Evolutionary conservation across 2,113 vertebrate species (phyloP).

Genomic region (Sceloporus tristichus): DNA sequence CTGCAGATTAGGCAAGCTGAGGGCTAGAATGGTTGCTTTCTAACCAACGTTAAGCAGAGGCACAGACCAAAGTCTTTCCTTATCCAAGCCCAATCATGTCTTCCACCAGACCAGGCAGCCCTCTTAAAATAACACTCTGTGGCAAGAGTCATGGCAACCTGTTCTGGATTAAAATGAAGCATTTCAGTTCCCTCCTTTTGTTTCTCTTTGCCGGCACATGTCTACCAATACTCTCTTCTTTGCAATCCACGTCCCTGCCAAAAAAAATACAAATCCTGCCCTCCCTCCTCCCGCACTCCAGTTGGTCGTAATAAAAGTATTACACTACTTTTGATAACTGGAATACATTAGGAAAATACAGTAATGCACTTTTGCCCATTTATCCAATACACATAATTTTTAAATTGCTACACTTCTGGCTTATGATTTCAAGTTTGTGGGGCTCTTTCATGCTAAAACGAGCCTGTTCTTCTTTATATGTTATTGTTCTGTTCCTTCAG

Average conservation of each 20-base stretch:
- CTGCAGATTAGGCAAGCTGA: neutral
- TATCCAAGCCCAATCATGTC: neutral
- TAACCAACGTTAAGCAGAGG: neutral
- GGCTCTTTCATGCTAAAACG: neutral
- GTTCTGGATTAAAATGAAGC: conserved; percentile 9
- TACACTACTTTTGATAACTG: conserved; percentile 3
- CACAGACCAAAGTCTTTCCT: neutral
- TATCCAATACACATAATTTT: conserved; percentile 12
- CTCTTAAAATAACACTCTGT: neutral
- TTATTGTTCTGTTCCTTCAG: too few relatives aligned
- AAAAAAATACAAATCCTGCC: neutral
- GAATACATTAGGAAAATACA: conserved; percentile 29
- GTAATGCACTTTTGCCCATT: neutral
- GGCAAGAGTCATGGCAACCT: conserved; percentile 4
- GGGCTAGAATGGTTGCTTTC: neutral
- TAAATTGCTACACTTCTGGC: neutral
- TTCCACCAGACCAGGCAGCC: neutral
- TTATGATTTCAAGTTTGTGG: conserved; percentile 4
- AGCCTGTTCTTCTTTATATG: neutral
- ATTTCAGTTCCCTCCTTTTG: neutral
- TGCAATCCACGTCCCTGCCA: neutral
- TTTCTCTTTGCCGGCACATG: conserved; percentile 12
- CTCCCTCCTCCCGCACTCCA: neutral
- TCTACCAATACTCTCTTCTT: neutral
- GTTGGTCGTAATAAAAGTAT: neutral